Evolutionary conservation across 1,140 invertebrate species (phyloP).

Genomic region (Chelonus insularis): DNA sequence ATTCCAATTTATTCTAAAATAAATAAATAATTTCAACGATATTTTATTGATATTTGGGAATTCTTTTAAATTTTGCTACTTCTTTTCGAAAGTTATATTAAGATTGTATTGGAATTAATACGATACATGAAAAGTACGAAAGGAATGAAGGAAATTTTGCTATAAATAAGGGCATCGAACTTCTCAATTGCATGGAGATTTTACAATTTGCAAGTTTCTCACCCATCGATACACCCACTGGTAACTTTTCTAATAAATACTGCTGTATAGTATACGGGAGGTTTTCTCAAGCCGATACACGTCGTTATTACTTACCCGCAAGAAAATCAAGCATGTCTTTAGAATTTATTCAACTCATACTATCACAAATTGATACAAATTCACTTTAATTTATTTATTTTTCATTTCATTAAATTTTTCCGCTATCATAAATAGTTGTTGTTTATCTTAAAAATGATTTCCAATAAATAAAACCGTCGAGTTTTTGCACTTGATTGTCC

Average conservation of each 20-base stretch:
- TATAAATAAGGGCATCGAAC: constrained; percentile 10
- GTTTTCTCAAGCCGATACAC: constrained; percentile 23
- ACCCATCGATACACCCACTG: constrained; percentile 10
- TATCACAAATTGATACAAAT: too few relatives aligned
- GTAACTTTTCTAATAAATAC: constrained; percentile 36
- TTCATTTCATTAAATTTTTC: neutral
- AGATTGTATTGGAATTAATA: constrained; percentile 2
- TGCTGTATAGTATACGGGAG: constrained; percentile 7
- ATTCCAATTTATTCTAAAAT: too few relatives aligned
- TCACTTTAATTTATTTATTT: too few relatives aligned
- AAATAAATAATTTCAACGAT: too few relatives aligned
- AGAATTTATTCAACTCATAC: neutral
- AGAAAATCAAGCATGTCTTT: constrained; percentile 14
- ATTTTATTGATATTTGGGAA: neutral
- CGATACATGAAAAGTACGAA: neutral
- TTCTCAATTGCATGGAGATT: constrained; percentile 22
- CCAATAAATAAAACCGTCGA: too few relatives aligned
- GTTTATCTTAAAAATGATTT: too few relatives aligned
- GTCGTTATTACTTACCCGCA: constrained; percentile 15
- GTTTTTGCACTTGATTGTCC: constrained; percentile 1
- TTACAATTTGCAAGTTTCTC: constrained; percentile 36
- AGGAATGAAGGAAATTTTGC: constrained; percentile 12
- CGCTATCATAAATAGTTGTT: too few relatives aligned
- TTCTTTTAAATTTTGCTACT: neutral
- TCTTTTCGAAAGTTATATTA: neutral